A percentile compares a stretch with the other conserved stretches of the same genome.
phyloP scores from a whole-genome alignment of 2,888 invertebrate species.

The Malachius bipustulatus region DNA sequence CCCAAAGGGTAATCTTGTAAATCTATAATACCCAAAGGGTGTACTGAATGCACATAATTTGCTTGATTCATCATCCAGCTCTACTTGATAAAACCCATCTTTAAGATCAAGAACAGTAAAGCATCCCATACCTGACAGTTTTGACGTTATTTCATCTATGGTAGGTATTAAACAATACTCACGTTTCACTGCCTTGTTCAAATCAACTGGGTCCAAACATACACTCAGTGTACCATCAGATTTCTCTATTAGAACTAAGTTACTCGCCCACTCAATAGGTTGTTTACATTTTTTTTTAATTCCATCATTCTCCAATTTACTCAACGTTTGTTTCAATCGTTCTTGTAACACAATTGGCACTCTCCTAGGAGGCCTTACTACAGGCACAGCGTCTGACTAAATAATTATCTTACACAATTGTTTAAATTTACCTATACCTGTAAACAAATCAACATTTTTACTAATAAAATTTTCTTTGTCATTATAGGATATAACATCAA shows the following conservation, averaged over 20 bases:
- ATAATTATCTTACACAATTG: neutral
- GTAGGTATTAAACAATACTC: conserved; percentile 9
- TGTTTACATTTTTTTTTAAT: neutral
- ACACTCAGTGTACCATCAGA: neutral
- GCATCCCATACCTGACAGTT: conserved; percentile 3
- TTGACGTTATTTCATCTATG: conserved; percentile 9
- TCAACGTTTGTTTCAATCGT: neutral
- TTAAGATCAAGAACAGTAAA: conserved; percentile 14
- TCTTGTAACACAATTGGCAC: neutral
- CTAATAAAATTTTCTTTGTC: conserved; percentile 1
- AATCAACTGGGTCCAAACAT: conserved; percentile 1
- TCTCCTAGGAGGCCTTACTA: conserved; percentile 3
- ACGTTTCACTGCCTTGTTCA: neutral
- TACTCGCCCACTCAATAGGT: conserved; percentile 1
- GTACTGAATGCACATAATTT: conserved; percentile 12
- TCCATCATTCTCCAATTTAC: neutral
- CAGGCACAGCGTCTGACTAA: neutral
- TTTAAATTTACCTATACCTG: conserved; percentile 4
- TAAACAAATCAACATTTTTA: conserved; percentile 4
- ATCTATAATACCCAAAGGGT: conserved; percentile 13
- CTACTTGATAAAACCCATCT: conserved; percentile 15
- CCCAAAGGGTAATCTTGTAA: conserved; percentile 14
- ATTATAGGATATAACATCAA: conserved; percentile 7
- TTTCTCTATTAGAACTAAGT: conserved; percentile 1
- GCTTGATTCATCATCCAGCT: conserved; percentile 11